These are phyloP conservation scores for Rhingia campestris DNA, from an alignment of 2,888 invertebrate genomes.

Conservation along the genomic window DNA sequence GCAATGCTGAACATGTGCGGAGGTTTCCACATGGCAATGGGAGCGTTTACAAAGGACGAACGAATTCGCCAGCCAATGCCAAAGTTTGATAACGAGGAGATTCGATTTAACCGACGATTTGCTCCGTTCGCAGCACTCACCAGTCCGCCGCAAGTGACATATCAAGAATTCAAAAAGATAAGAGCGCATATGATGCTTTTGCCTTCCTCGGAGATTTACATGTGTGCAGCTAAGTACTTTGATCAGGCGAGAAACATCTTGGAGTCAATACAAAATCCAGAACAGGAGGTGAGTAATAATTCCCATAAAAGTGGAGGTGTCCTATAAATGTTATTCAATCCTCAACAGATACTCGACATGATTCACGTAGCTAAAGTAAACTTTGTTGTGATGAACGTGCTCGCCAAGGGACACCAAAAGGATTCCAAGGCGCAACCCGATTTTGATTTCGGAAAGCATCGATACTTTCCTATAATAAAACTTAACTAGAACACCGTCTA, in stretches of 20 bases:
- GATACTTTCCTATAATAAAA: slow-evolving; percentile 96
- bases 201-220: slow-evolving; percentile 86
- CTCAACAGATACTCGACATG: slow-evolving; percentile 89
- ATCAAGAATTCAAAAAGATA: slow-evolving; percentile 94
- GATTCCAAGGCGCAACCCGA: slow-evolving; percentile 93
- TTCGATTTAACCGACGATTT: slow-evolving; percentile 97
- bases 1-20: slow-evolving; percentile 97
- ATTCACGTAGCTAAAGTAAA: slow-evolving; percentile 97
- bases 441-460: slow-evolving; percentile 95
- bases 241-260: slow-evolving; percentile 93
- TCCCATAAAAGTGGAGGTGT: neutral
- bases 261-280: slow-evolving; percentile 91
- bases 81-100: slow-evolving; percentile 96
- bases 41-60: slow-evolving; percentile 93
- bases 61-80: slow-evolving; percentile 93
- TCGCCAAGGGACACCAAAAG: slow-evolving; percentile 95
- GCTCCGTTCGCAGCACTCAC: slow-evolving; percentile 93
- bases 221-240: slow-evolving; percentile 94
- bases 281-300: slow-evolving; percentile 87
- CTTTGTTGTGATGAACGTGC: slow-evolving; percentile 95
- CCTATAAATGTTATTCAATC: slow-evolving; percentile 19
- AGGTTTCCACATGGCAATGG: slow-evolving; percentile 97
- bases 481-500: slow-evolving; percentile 76
- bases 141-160: slow-evolving; percentile 95
- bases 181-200: slow-evolving; percentile 87